Evolutionary conservation across 2,888 invertebrate genomes (phyloP).

Genomic region (Leucophenga montana): DNA sequence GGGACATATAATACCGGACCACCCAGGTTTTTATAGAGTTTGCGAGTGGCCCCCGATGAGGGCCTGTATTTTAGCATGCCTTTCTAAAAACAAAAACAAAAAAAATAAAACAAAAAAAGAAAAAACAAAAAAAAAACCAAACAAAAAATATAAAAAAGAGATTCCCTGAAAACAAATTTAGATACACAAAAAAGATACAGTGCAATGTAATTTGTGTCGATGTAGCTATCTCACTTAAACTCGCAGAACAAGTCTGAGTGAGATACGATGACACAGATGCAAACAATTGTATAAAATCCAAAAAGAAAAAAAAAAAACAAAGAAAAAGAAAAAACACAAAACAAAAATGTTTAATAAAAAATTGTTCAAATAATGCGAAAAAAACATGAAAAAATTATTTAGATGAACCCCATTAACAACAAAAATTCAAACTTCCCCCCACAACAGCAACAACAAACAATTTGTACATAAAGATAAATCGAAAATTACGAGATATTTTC

Average conservation of each 20-base stretch:
- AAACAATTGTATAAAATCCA: too few species aligned
- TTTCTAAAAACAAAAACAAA: constrained; percentile 65
- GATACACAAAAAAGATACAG: background rate
- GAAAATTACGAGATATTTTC: constrained; percentile 1
- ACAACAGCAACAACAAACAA: too few species aligned
- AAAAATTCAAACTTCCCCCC: too few species aligned
- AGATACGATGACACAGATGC: too few species aligned
- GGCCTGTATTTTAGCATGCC: constrained; percentile 73
- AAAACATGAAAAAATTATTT: background rate
- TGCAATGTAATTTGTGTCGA: background rate
- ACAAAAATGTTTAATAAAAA: background rate
- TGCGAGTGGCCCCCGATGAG: constrained; percentile 72
- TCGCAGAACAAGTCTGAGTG: background rate
- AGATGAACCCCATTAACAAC: too few species aligned
- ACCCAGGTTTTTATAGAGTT: constrained; percentile 74
- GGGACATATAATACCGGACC: constrained; percentile 72
- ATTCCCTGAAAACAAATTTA: background rate
- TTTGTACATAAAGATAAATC: background rate
- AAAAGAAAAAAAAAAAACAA: too few species aligned
- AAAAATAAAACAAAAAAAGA: constrained; percentile 45
- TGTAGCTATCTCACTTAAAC: background rate
- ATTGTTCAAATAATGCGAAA: background rate
- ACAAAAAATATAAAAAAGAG: background rate
- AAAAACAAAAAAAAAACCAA: constrained; percentile 5
- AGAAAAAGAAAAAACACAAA: background rate